phyloP scores from a whole-genome alignment of 2,888 invertebrate genomes.

The Sinelater perroti region DNA sequence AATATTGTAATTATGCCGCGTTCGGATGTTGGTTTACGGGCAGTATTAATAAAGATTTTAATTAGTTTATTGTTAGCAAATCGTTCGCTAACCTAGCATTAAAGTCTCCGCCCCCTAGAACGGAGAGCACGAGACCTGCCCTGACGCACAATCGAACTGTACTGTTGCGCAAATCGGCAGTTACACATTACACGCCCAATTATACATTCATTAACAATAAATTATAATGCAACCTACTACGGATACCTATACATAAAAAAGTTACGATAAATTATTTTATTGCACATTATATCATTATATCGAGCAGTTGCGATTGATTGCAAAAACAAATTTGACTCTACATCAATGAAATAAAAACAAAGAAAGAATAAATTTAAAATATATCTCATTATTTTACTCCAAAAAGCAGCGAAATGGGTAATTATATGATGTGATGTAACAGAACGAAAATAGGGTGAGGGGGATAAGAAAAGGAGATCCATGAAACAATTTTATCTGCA shows the following conservation, averaged over 20 bases:
- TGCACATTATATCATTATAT: neutral
- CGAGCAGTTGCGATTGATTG: neutral
- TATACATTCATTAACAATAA: conserved; percentile 33
- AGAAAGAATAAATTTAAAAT: no score
- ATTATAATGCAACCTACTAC: conserved; percentile 17
- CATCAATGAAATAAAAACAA: no score
- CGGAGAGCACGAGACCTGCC: neutral
- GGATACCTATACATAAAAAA: conserved; percentile 3
- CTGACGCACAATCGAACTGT: neutral
- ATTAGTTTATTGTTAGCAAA: conserved; percentile 41
- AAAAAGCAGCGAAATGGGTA: no score
- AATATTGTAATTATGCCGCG: conserved; percentile 25
- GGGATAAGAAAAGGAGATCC: no score
- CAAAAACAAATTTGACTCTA: no score
- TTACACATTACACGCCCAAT: conserved; percentile 27
- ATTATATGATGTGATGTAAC: no score
- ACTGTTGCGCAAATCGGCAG: conserved; percentile 11
- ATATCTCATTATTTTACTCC: no score
- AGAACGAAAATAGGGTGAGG: no score
- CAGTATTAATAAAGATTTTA: conserved; percentile 38
- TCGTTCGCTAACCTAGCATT: conserved; percentile 42
- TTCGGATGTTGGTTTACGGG: conserved; percentile 21
- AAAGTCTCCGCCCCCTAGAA: conserved; percentile 38
- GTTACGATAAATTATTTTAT: neutral
- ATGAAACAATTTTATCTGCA: no score